phyloP scores from a whole-genome alignment of 2,888 invertebrate genomes.

The Brenthis daphne region DNA sequence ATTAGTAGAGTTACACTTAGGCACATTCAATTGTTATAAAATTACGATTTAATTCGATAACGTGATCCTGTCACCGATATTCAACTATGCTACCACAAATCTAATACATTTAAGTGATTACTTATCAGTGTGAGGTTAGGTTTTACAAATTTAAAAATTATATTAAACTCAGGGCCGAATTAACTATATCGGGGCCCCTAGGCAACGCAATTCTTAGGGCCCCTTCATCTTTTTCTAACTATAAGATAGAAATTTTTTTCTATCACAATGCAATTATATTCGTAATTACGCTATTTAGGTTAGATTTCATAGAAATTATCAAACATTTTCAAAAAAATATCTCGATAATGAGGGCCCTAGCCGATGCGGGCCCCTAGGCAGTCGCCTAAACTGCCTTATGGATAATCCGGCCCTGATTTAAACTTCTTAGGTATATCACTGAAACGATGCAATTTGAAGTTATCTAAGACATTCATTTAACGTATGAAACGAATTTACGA shows the following conservation, averaged over 20 bases:
- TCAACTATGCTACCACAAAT: constrained; percentile 68
- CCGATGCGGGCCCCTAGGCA: too few species aligned
- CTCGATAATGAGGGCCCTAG: too few species aligned
- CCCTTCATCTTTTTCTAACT: too few species aligned
- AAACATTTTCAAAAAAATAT: too few species aligned
- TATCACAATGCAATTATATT: too few species aligned
- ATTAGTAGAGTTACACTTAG: constrained; percentile 80
- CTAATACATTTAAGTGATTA: constrained; percentile 63
- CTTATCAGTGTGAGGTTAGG: constrained; percentile 45
- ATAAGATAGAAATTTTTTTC: too few species aligned
- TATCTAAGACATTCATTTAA: constrained; percentile 66
- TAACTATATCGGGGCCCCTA: too few species aligned
- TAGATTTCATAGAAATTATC: too few species aligned
- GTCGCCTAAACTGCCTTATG: too few species aligned
- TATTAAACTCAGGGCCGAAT: constrained; percentile 40
- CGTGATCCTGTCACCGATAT: constrained; percentile 69
- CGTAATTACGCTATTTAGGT: too few species aligned
- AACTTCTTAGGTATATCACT: constrained; percentile 40
- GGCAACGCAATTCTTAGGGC: too few species aligned
- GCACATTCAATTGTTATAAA: constrained; percentile 83
- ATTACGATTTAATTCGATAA: constrained; percentile 78
- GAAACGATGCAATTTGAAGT: constrained; percentile 46
- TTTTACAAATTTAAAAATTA: constrained; percentile 49
- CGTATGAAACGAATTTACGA: constrained; percentile 56
- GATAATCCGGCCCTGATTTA: too few species aligned